These are phyloP conservation scores for Gobius niger DNA, from an alignment of 2,113 vertebrate species.

Conservation along the genomic window DNA sequence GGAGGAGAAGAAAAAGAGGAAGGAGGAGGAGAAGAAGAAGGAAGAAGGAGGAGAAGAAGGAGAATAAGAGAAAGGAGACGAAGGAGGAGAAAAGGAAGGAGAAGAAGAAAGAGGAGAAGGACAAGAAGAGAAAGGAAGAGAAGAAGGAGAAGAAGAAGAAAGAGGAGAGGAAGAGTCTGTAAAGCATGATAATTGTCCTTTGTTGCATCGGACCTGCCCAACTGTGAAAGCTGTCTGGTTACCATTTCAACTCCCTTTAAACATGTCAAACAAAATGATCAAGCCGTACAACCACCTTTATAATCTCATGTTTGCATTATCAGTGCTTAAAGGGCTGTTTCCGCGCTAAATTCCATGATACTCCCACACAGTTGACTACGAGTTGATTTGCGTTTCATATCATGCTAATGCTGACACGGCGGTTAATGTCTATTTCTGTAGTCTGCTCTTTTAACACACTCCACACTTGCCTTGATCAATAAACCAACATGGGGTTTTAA, in stretches of 20 bases:
- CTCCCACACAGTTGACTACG: constrained; percentile 2
- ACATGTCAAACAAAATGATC: not conserved
- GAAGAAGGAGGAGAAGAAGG: no score
- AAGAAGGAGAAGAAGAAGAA: no score
- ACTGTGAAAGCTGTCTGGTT: no score
- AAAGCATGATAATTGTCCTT: no score
- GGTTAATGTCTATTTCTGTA: constrained; percentile 9
- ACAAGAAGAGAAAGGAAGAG: no score
- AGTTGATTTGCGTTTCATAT: constrained; percentile 8
- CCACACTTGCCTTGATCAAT: constrained; percentile 5
- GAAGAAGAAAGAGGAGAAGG: no score
- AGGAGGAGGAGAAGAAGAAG: no score
- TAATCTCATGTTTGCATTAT: not conserved
- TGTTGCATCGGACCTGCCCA: no score
- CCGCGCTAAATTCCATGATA: constrained; percentile 11
- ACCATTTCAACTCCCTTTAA: not conserved
- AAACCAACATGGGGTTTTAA: constrained; percentile 5
- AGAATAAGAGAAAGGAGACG: no score
- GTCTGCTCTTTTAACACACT: not conserved
- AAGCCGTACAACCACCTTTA: not conserved
- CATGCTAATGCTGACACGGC: constrained; percentile 7
- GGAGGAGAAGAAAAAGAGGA: no score
- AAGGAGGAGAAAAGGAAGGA: no score
- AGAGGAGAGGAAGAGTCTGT: no score
- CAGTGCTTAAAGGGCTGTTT: constrained; percentile 2